phyloP scores from a whole-genome alignment of 2,113 vertebrate genomes.

The Chaetodon trifascialis region DNA sequence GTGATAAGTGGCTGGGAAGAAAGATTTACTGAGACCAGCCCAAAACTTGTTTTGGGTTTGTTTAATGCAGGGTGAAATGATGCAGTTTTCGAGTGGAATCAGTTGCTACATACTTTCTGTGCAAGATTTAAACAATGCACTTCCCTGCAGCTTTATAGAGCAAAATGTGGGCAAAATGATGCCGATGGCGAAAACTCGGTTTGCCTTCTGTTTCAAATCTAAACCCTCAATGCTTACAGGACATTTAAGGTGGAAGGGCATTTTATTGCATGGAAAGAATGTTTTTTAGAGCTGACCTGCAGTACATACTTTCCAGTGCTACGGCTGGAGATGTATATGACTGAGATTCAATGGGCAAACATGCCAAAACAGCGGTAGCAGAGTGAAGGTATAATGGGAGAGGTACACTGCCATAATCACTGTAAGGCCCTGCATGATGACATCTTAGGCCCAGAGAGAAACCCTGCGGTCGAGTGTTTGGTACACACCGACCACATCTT shows the following conservation, averaged over 20 bases:
- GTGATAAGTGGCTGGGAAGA: constrained; percentile 81
- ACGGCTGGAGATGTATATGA: constrained; percentile 66
- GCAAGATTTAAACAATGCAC: constrained; percentile 55
- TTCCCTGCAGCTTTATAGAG: constrained; percentile 47
- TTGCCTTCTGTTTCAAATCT: constrained; percentile 47
- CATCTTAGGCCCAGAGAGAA: constrained; percentile 81
- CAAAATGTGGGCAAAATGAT: constrained; percentile 29
- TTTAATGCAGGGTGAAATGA: constrained; percentile 75
- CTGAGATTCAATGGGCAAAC: constrained; percentile 73
- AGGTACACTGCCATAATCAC: constrained; percentile 84
- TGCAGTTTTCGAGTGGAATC: constrained; percentile 58
- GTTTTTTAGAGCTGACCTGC: constrained; percentile 68
- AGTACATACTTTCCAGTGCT: constrained; percentile 65
- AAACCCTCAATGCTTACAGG: constrained; percentile 40
- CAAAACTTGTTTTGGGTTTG: constrained; percentile 79
- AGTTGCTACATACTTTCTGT: constrained; percentile 60
- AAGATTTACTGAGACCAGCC: constrained; percentile 81
- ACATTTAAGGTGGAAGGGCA: constrained; percentile 49
- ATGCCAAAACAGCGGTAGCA: constrained; percentile 70
- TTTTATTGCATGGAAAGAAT: constrained; percentile 69
- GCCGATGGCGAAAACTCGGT: background rate
- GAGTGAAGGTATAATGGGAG: constrained; percentile 82
- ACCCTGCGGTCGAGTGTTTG: constrained; percentile 81
- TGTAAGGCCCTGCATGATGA: constrained; percentile 80
- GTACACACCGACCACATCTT: constrained; percentile 84